phyloP scores from a whole-genome alignment of 2,888 invertebrate species.

The Pherbina coryleti region DNA sequence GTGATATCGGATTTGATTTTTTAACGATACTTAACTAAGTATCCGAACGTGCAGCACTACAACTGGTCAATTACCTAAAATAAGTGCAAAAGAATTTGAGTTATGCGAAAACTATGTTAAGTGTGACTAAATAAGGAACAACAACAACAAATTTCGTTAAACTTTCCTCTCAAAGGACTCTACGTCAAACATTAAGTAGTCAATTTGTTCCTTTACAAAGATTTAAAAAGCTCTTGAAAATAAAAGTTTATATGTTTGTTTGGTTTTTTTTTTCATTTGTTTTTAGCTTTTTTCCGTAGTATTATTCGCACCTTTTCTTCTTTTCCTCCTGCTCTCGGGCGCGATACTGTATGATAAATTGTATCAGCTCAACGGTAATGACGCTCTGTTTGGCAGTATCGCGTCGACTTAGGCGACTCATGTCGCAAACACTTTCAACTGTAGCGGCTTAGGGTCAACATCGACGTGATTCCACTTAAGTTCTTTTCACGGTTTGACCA shows the following conservation, averaged over 20 bases:
- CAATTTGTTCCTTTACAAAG: not conserved
- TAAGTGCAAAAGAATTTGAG: not conserved
- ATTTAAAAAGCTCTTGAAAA: not conserved
- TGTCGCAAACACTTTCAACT: slow-evolving; percentile 45
- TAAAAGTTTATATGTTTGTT: not conserved
- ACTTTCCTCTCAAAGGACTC: slow-evolving; percentile 51
- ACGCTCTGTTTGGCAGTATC: slow-evolving; percentile 64
- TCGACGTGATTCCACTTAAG: not conserved
- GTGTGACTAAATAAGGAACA: not conserved
- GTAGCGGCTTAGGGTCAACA: not conserved
- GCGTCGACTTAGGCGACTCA: slow-evolving; percentile 63
- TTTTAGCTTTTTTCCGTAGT: not conserved
- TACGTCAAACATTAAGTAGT: slow-evolving; percentile 52
- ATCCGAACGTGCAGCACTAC: not conserved
- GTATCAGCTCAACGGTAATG: slow-evolving; percentile 68
- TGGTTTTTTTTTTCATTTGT: not conserved
- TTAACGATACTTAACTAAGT: no score
- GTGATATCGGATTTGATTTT: no score
- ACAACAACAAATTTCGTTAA: not conserved
- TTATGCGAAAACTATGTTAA: not conserved
- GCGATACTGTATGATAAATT: slow-evolving; percentile 69
- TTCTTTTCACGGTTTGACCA: not conserved
- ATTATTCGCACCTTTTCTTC: slow-evolving; percentile 65
- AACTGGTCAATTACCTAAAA: not conserved
- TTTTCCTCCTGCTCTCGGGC: slow-evolving; percentile 65